Percentiles rank a stretch among this genome's conserved stretches.
Conservation (phyloP, 2,888 invertebrate species). For the Folsomia candida region DNA sequence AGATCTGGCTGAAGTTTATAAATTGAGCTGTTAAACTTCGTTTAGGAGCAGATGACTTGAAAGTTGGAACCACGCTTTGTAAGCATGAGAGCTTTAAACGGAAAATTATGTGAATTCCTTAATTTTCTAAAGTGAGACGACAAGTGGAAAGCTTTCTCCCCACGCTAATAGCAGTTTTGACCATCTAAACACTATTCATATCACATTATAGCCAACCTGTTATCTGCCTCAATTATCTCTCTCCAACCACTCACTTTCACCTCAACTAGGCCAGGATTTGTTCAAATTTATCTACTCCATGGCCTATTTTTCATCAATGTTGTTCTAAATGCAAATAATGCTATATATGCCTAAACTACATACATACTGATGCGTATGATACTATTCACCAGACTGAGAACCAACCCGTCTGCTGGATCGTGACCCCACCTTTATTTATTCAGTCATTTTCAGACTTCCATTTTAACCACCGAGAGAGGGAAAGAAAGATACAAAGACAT, state of each 20-base stretch:
- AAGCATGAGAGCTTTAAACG: neutral
- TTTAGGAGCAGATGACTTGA: constrained; percentile 10
- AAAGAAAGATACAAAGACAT: constrained; percentile 15
- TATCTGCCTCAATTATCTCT: too few species aligned
- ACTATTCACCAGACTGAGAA: too few species aligned
- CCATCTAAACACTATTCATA: too few species aligned
- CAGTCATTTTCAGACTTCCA: constrained; percentile 18
- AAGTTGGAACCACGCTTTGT: neutral
- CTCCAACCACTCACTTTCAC: too few species aligned
- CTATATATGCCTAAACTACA: too few species aligned
- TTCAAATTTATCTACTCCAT: too few species aligned
- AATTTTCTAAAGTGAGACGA: constrained; percentile 12
- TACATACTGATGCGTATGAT: too few species aligned
- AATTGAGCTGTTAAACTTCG: constrained; percentile 16
- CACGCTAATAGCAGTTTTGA: neutral
- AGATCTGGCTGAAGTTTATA: constrained; percentile 6
- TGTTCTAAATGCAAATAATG: too few species aligned
- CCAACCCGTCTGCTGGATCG: too few species aligned
- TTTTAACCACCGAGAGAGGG: constrained; percentile 12
- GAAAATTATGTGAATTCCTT: constrained; percentile 10
- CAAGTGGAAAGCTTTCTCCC: neutral
- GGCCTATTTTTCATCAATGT: too few species aligned
- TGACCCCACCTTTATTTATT: constrained; percentile 18
- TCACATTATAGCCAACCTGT: too few species aligned
- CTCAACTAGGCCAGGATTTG: too few species aligned